phyloP scores from a whole-genome alignment of 2,888 invertebrate genomes.

The Escarpia spicata region DNA sequence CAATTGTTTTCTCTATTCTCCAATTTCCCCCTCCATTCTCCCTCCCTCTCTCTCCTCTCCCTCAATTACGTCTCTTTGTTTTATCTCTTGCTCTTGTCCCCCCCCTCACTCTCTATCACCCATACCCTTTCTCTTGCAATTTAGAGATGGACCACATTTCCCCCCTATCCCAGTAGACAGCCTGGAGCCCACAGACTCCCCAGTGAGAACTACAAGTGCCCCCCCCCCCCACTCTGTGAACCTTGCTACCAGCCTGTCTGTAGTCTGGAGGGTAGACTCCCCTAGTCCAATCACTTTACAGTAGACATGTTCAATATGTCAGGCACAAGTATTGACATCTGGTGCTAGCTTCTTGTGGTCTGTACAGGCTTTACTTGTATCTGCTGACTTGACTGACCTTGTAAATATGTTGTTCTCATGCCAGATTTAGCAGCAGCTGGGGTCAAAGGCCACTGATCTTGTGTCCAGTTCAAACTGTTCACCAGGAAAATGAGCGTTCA shows the following conservation, averaged over 20 bases:
- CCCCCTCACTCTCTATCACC: too few species aligned
- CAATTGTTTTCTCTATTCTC: too few species aligned
- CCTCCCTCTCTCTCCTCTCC: too few species aligned
- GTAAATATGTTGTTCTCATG: not conserved
- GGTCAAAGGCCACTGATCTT: not conserved
- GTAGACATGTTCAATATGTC: conserved; percentile 3
- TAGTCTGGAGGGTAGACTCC: not conserved
- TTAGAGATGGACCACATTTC: not conserved
- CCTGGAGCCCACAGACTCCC: not conserved
- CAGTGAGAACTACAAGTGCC: not conserved
- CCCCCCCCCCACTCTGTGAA: not conserved
- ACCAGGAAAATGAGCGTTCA: not conserved
- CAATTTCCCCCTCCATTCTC: too few species aligned
- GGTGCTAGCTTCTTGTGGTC: not conserved
- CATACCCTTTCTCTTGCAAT: not conserved
- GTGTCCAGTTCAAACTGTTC: not conserved
- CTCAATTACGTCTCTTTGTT: too few species aligned
- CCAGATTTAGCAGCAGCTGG: not conserved
- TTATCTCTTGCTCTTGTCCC: too few species aligned
- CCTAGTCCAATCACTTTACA: not conserved
- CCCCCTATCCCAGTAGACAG: not conserved
- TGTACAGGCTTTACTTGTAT: not conserved
- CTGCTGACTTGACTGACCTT: not conserved
- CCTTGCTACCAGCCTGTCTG: not conserved
- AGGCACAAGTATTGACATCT: not conserved